Evolutionary conservation across 1,140 invertebrate genomes (phyloP).

Genomic region (Cotesia chilonis): DNA sequence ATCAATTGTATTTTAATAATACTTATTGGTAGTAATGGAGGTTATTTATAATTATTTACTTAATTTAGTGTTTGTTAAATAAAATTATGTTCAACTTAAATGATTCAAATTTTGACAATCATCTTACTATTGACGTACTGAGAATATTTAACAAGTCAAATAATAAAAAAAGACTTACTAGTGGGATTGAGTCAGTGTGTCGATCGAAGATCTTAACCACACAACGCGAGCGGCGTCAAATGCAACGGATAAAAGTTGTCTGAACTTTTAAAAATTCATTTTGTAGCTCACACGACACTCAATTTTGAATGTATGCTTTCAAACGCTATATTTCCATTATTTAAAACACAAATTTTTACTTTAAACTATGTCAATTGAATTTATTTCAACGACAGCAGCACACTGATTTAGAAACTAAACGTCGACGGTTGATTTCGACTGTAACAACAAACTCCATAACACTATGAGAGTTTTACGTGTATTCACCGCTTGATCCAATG

Average conservation of each 20-base stretch:
- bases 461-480: constrained; percentile 10
- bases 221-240: neutral
- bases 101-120: too few relatives aligned
- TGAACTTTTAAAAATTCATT: neutral
- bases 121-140: too few relatives aligned
- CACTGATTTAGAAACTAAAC: neutral
- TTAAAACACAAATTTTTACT: neutral
- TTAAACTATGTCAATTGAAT: neutral
- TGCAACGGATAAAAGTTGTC: neutral
- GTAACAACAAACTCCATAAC: neutral
- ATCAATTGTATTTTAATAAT: too few relatives aligned
- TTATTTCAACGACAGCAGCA: neutral
- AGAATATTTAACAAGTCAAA: too few relatives aligned
- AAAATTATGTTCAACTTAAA: too few relatives aligned
- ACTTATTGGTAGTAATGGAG: too few relatives aligned
- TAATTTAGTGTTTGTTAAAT: too few relatives aligned
- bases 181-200: neutral
- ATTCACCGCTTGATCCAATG: constrained; percentile 14
- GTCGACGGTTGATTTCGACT: neutral
- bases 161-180: constrained; percentile 1
- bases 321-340: neutral
- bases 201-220: constrained; percentile 7
- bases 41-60: too few relatives aligned
- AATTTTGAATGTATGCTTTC: neutral
- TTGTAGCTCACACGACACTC: neutral